Percentiles rank a stretch among this genome's conserved stretches.
Conservation (phyloP, 2,113 vertebrate genomes). For the Larimichthys crocea region DNA sequence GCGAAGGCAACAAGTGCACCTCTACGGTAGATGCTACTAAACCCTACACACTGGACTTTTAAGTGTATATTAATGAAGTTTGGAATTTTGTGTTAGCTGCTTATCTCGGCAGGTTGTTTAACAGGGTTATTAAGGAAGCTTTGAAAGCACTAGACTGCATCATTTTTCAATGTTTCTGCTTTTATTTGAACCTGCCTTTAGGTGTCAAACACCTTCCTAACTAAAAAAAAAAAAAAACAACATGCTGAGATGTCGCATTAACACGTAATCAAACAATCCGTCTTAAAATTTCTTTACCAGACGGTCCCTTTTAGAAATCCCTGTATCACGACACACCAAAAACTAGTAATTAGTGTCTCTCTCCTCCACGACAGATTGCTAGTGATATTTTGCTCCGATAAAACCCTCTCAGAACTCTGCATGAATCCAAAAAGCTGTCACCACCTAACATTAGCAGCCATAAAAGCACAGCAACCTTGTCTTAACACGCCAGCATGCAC, state of each 20-base stretch:
- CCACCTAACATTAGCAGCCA: slow-evolving; percentile 27
- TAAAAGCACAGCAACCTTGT: slow-evolving; percentile 16
- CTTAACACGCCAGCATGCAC: slow-evolving; percentile 25
- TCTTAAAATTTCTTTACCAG: slow-evolving; percentile 22
- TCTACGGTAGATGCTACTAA: too few species aligned
- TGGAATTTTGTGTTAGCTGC: too few species aligned
- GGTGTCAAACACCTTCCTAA: slow-evolving; percentile 15
- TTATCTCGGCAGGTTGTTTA: background rate
- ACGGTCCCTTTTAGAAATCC: slow-evolving; percentile 30
- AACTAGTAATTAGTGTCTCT: slow-evolving; percentile 40
- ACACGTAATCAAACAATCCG: slow-evolving; percentile 28
- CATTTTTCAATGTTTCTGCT: background rate
- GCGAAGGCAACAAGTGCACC: too few species aligned
- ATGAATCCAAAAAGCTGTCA: slow-evolving; percentile 47
- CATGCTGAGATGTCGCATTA: slow-evolving; percentile 22
- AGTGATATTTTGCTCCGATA: slow-evolving; percentile 37
- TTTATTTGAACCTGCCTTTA: slow-evolving; percentile 2
- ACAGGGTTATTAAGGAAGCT: background rate
- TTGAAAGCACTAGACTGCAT: background rate
- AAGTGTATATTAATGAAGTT: too few species aligned
- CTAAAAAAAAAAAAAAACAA: slow-evolving; percentile 21
- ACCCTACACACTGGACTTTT: too few species aligned
- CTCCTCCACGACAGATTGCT: slow-evolving; percentile 39
- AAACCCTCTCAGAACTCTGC: slow-evolving; percentile 51
- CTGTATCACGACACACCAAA: slow-evolving; percentile 1